A percentile compares a stretch with the other conserved stretches of the same genome.
Conservation (phyloP, 2,888 invertebrate species). For the Cheilosia urbana region DNA sequence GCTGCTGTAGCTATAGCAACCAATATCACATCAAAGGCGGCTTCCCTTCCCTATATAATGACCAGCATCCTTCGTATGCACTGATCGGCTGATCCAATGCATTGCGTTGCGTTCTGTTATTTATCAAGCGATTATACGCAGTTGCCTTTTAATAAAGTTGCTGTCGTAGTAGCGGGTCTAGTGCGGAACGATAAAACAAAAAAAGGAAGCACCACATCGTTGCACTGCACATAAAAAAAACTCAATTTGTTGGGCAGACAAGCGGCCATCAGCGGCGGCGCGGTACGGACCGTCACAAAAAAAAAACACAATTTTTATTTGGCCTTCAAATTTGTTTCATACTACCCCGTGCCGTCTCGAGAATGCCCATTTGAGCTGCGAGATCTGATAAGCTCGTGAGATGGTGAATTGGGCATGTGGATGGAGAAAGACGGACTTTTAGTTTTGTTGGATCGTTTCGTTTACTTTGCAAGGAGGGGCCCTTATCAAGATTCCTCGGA, state of each 20-base stretch:
- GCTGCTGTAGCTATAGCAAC: slow-evolving; percentile 19
- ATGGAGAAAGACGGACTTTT: slow-evolving; percentile 37
- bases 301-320: slow-evolving; percentile 31
- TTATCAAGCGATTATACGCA: slow-evolving; percentile 73
- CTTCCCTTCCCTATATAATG: neutral
- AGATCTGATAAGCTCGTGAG: slow-evolving; percentile 61
- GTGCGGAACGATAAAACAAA: slow-evolving; percentile 16
- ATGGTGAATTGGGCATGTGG: slow-evolving; percentile 55
- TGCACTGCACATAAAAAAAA: slow-evolving; percentile 54
- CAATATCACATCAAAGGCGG: slow-evolving; percentile 70
- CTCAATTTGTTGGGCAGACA: slow-evolving; percentile 71
- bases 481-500: slow-evolving; percentile 66
- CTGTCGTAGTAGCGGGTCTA: slow-evolving; percentile 33
- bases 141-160: slow-evolving; percentile 67
- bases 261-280: slow-evolving; percentile 21
- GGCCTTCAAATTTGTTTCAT: slow-evolving; percentile 69
- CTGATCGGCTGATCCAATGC: slow-evolving; percentile 33
- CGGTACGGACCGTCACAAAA: slow-evolving; percentile 29
- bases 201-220: neutral
- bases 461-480: slow-evolving; percentile 22
- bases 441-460: neutral
- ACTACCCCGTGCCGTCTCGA: slow-evolving; percentile 6
- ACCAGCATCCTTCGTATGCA: slow-evolving; percentile 25
- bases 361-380: slow-evolving; percentile 43
- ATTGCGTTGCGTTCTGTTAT: slow-evolving; percentile 63